phyloP scores from a whole-genome alignment of 2,113 vertebrate species.

The Amblyopsis rosae region DNA sequence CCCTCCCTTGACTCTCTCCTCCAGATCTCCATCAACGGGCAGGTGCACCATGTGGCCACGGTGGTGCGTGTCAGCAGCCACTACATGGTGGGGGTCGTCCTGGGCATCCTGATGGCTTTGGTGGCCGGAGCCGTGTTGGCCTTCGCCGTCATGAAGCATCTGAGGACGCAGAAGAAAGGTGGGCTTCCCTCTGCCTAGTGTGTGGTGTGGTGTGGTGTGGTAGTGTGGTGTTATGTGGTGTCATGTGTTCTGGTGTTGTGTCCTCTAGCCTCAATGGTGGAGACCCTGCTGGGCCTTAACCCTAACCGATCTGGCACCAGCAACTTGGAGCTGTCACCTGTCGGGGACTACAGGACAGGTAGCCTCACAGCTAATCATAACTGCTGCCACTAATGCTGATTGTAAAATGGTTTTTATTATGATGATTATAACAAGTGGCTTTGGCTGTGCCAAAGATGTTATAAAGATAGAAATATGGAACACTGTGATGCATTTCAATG shows the following conservation, averaged over 20 bases:
- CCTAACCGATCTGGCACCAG: slow-evolving; percentile 53
- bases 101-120: slow-evolving; percentile 78
- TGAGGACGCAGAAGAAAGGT: slow-evolving; percentile 82
- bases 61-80: slow-evolving; percentile 78
- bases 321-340: slow-evolving; percentile 62
- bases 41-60: slow-evolving; percentile 77
- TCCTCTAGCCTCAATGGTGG: slow-evolving; percentile 70
- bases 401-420: too few species aligned
- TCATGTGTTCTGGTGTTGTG: background rate
- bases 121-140: slow-evolving; percentile 73
- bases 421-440: too few species aligned
- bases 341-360: slow-evolving; percentile 80
- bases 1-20: background rate
- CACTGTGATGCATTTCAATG: too few species aligned
- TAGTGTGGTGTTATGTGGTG: too few species aligned
- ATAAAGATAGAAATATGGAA: too few species aligned
- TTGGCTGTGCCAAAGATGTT: too few species aligned
- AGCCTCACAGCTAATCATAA: slow-evolving; percentile 5
- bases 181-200: background rate
- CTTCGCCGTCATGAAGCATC: slow-evolving; percentile 76
- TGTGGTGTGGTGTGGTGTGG: slow-evolving; percentile 2
- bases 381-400: background rate
- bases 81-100: slow-evolving; percentile 77
- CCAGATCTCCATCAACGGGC: slow-evolving; percentile 80
- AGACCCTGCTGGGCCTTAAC: slow-evolving; percentile 62